Conservation (phyloP, 2,888 invertebrate species). For the Marasmarcha lunaedactyla region DNA sequence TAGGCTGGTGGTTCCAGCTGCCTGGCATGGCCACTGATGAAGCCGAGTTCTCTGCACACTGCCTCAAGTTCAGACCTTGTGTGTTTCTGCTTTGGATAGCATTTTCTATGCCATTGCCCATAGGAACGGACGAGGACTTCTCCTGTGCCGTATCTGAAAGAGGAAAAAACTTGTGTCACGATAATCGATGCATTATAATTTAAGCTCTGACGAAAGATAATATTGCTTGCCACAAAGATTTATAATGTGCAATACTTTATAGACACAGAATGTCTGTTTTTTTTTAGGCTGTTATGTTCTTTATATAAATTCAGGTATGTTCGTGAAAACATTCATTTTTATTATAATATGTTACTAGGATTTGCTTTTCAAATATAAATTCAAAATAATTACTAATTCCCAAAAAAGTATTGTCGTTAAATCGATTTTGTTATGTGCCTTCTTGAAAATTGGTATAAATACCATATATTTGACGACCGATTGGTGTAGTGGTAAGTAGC, state of each 20-base stretch:
- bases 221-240: background rate
- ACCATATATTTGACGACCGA: no score
- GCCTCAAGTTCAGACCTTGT: slow-evolving; percentile 66
- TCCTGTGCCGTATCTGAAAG: slow-evolving; percentile 67
- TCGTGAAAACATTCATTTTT: no score
- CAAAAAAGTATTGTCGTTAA: no score
- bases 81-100: slow-evolving; percentile 66
- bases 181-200: background rate
- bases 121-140: slow-evolving; percentile 75
- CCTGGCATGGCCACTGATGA: slow-evolving; percentile 63
- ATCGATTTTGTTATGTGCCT: no score
- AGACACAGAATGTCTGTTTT: no score
- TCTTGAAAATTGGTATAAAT: no score
- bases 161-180: slow-evolving; percentile 5
- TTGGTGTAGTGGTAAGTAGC: no score
- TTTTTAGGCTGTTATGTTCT: no score
- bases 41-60: slow-evolving; percentile 75
- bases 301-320: no score
- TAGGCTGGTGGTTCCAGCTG: slow-evolving; percentile 32
- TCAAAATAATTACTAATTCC: no score
- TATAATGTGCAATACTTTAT: background rate
- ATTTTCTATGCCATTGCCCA: slow-evolving; percentile 80
- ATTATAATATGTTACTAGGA: no score
- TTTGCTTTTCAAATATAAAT: no score
- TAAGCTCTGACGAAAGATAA: background rate